Base-by-base conservation (phyloP, 2,113 vertebrate genomes). In the Lipotes vexillifer region DNA sequence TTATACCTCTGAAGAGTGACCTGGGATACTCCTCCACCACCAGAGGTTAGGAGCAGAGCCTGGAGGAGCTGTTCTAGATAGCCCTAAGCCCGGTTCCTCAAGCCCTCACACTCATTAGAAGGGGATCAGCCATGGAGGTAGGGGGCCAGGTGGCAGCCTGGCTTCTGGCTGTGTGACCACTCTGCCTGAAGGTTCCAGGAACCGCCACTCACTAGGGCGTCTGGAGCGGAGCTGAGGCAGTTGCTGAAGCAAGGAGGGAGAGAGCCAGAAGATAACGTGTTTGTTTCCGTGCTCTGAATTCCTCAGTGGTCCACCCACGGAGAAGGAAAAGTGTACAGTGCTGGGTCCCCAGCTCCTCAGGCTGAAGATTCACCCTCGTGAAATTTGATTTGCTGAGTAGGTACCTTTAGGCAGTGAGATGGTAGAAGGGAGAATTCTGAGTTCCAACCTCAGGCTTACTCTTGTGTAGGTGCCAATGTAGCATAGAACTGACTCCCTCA, bases 391-490 rank as follows among this genome's bases (percentile, higher is more conserved):
- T 66, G 41, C 12, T 38, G 15, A n/a, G 10, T 3, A 27, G 27
- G 44, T 44, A 9, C 10, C 5, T 36, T 61, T n/a, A 71, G 66
- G n/a, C 23, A 75, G n/a, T 66, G 80, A 68, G 71, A 13, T 29
- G 75, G 72, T 17, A 68, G 87, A 92, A 78, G 33, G 0, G 0
- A 33, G 88, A 8, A 66, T 82, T 75, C 83, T 69, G 36, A 36
- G 55, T 69, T 83, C 65, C 49, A 8, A 33, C 12, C 8, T 65
- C 33, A 69, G 63, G 3, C 27, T 18, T 74, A 31, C 27, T 20
- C 57, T 74, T 41, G 23, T 8, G 0, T 33, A 12, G 31, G 6
- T 57, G 49, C 55, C 31, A 38, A 0, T 0, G 1, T 77, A 11
- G 38, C 7, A 23, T 1, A 81, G n/a, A 75, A 27, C 13, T 65